Evolutionary conservation across 2,113 vertebrate species (phyloP).

Genomic region (Cyprinodon variegatus): DNA sequence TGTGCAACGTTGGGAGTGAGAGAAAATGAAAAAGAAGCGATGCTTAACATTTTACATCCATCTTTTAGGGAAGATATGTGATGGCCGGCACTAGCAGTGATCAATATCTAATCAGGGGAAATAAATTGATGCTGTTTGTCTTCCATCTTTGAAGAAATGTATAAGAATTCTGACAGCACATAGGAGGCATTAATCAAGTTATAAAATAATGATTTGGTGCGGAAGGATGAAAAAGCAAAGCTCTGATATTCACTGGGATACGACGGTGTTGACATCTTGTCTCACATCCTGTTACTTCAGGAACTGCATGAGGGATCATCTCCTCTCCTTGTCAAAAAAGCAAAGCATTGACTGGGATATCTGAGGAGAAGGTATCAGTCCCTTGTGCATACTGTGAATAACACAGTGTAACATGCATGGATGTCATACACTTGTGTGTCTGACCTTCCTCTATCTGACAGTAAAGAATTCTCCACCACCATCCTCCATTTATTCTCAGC

Average conservation of each 20-base stretch:
- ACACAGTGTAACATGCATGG: conserved; percentile 72
- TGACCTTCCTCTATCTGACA: conserved; percentile 83
- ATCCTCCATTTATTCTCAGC: conserved; percentile 77
- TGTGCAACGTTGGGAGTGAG: background rate
- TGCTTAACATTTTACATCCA: conserved; percentile 71
- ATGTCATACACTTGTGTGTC: conserved; percentile 80
- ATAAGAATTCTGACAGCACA: conserved; percentile 78
- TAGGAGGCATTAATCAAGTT: conserved; percentile 79
- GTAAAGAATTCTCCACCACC: conserved; percentile 69
- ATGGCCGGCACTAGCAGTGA: conserved; percentile 76
- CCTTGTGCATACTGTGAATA: conserved; percentile 78
- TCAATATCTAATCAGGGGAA: conserved; percentile 86
- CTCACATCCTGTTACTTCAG: conserved; percentile 69
- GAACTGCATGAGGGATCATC: conserved; percentile 71
- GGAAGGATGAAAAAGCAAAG: conserved; percentile 19
- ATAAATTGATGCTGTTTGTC: conserved; percentile 84
- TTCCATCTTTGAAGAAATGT: conserved; percentile 83
- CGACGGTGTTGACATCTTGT: conserved; percentile 68
- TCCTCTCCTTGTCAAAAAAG: conserved; percentile 69
- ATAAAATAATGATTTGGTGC: conserved; percentile 73
- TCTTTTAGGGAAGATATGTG: conserved; percentile 78
- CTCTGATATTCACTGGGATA: conserved; percentile 69
- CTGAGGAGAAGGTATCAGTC: conserved; percentile 79
- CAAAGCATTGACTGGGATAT: conserved; percentile 72
- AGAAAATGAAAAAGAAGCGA: conserved; percentile 37